Evolutionary conservation across 2,797 vertebrate species (phyloP), one percentile per base, ranked within the genome.

Genomic region (Microctenopoma lineatum): DNA sequence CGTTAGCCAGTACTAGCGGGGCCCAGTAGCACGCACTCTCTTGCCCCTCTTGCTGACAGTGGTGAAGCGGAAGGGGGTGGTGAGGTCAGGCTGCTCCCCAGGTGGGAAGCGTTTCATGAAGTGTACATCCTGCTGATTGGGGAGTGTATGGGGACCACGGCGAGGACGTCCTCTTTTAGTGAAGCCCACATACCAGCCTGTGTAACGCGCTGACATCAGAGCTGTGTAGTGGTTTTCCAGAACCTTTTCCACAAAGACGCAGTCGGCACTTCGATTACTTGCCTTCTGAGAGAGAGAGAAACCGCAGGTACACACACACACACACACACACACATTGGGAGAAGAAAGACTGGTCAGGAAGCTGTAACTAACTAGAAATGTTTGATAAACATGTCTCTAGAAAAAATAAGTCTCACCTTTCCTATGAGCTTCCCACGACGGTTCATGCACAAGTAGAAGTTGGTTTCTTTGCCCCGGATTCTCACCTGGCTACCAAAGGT

Each of bases 151-250:
- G 9, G 92, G 92, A 26, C 95, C 94, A 2, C 93, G 93, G 53
- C 93, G 93, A 66, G 95, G 94, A 18, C 93, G 93, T 7, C 95
- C 95, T 75, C 90, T 88, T 84, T 95, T 94, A 58, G 93, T 95
- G 79, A 95, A 95, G 74, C 95, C 95, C 79, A 95, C 93, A 42
- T 95, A 95, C 94, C 94, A 95, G 80, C 87, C 95, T 21, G 89
- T 65, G 75, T 95, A 91, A 77, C 93, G 92, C 0, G 94, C 95
- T 1, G 95, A 95, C 93, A 94, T 94, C 81, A 95, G 87, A 53
- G 95, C 95, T n/a, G 94, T 95, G 91, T 95, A 95, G 92, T 95
- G 93, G 89, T 95, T 95, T 90, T 95, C 95, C 81, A 95, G 86
- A 67, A 95, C 94, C 89, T 94, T 95, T 84, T 95, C 95, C 79